Evolutionary conservation across 1,140 invertebrate species (phyloP).

Genomic region (Drosophila takahashii): DNA sequence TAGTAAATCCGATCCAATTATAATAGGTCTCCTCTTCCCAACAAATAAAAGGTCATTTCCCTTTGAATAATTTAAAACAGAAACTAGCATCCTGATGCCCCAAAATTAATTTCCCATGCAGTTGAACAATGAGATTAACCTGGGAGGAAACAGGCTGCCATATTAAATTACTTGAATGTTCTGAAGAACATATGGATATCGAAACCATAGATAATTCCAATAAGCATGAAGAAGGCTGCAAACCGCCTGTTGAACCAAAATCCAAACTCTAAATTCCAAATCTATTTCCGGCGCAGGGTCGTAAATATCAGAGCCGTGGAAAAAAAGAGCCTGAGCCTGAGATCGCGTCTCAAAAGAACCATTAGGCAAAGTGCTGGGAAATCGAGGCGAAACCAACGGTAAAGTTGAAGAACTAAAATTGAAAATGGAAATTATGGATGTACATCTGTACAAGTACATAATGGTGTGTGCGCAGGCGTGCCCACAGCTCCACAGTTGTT

Average conservation of each 20-base stretch:
- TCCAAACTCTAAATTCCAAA: conserved; percentile 20
- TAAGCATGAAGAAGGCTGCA: conserved; percentile 57
- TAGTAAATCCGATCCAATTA: too few relatives aligned
- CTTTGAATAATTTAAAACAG: background rate
- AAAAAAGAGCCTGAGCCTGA: conserved; percentile 37
- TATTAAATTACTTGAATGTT: conserved; percentile 29
- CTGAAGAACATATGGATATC: conserved; percentile 6
- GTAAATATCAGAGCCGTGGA: conserved; percentile 56
- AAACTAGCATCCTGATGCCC: background rate
- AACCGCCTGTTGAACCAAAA: conserved; percentile 29
- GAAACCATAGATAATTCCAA: conserved; percentile 64
- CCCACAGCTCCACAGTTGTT: conserved; percentile 23
- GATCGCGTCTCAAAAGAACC: conserved; percentile 54
- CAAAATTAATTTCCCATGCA: background rate
- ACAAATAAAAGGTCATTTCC: background rate
- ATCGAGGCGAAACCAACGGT: conserved; percentile 42
- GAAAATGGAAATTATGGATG: conserved; percentile 29
- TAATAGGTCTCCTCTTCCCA: too few relatives aligned
- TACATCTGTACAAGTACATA: background rate
- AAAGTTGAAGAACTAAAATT: conserved; percentile 58
- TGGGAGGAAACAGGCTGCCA: conserved; percentile 10
- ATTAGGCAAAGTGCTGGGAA: conserved; percentile 71
- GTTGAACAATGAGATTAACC: conserved; percentile 21
- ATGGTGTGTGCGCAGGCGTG: conserved; percentile 62
- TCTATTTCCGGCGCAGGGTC: conserved; percentile 69